Conservation (phyloP, 2,113 vertebrate genomes). For the Mugil cephalus region DNA sequence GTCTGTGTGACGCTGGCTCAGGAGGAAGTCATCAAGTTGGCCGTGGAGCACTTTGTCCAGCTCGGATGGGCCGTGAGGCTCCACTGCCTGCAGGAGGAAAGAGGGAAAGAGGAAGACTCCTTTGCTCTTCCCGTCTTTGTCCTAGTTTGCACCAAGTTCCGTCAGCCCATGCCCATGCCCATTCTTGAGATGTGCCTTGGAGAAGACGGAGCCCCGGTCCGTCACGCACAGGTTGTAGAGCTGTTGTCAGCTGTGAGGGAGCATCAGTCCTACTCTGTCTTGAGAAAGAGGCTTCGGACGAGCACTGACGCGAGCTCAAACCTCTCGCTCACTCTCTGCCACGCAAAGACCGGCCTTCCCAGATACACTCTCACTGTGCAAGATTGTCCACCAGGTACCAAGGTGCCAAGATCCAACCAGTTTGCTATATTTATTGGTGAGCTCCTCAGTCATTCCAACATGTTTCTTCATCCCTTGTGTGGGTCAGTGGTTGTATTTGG, state of each 20-base stretch:
- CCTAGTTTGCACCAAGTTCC: conserved; percentile 95
- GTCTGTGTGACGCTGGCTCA: conserved; percentile 96
- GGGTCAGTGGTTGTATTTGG: too few relatives aligned
- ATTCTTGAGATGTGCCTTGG: conserved; percentile 92
- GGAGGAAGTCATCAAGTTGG: conserved; percentile 89
- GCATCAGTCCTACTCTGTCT: conserved; percentile 90
- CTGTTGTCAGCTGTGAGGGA: conserved; percentile 89
- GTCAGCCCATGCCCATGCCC: conserved; percentile 80
- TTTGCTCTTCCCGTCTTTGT: conserved; percentile 92
- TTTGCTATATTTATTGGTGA: conserved; percentile 98
- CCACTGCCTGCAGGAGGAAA: conserved; percentile 85
- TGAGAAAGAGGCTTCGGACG: conserved; percentile 89
- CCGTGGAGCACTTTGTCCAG: conserved; percentile 89
- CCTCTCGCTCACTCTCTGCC: conserved; percentile 88
- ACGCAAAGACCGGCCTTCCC: conserved; percentile 83
- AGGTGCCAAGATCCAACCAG: conserved; percentile 86
- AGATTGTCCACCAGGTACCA: conserved; percentile 86
- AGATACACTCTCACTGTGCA: conserved; percentile 94
- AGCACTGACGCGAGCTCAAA: conserved; percentile 74
- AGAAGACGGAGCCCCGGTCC: conserved; percentile 86
- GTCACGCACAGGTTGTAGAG: conserved; percentile 79
- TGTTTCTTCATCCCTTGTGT: neutral
- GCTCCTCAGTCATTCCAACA: conserved; percentile 35
- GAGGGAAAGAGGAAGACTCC: conserved; percentile 69
- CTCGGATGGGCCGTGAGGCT: conserved; percentile 93